Conservation (phyloP, 2,797 vertebrate species). For the Trachurus trachurus region DNA sequence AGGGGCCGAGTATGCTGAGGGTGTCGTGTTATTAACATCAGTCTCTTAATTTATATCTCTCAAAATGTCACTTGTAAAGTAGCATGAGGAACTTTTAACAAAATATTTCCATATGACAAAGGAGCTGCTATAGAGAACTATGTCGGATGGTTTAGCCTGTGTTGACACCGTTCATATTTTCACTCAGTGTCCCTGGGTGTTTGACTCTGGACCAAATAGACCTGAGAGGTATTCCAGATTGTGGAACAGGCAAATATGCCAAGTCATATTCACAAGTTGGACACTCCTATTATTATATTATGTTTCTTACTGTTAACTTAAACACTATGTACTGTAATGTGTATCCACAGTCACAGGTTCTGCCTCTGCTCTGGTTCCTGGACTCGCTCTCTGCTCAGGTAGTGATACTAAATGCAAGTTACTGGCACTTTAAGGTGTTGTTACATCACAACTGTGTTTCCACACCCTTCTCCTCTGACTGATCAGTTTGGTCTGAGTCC, state of each 20-base stretch:
- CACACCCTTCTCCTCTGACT: too few species aligned
- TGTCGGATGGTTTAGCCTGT: background rate
- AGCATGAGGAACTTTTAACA: slow-evolving; percentile 13
- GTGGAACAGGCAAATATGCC: slow-evolving; percentile 1
- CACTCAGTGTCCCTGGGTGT: background rate
- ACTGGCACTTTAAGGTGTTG: background rate
- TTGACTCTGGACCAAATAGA: slow-evolving; percentile 2
- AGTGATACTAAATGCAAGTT: too few species aligned
- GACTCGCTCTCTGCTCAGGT: background rate
- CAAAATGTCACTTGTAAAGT: slow-evolving; percentile 19
- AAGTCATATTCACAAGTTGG: background rate
- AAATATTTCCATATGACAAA: slow-evolving; percentile 8
- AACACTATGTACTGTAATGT: background rate
- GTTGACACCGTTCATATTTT: background rate
- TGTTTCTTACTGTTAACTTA: background rate
- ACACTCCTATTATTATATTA: background rate
- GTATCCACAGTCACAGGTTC: background rate
- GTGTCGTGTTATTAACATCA: slow-evolving; percentile 62
- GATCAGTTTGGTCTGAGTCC: too few species aligned
- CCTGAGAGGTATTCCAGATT: slow-evolving; percentile 39
- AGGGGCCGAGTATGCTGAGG: slow-evolving; percentile 94
- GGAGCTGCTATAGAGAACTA: slow-evolving; percentile 6
- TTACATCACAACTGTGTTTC: background rate
- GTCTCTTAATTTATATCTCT: slow-evolving; percentile 16
- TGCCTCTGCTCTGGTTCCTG: background rate